Evolutionary conservation across 2,888 invertebrate species (phyloP).

Genomic region (Ceratothoa steindachneri): DNA sequence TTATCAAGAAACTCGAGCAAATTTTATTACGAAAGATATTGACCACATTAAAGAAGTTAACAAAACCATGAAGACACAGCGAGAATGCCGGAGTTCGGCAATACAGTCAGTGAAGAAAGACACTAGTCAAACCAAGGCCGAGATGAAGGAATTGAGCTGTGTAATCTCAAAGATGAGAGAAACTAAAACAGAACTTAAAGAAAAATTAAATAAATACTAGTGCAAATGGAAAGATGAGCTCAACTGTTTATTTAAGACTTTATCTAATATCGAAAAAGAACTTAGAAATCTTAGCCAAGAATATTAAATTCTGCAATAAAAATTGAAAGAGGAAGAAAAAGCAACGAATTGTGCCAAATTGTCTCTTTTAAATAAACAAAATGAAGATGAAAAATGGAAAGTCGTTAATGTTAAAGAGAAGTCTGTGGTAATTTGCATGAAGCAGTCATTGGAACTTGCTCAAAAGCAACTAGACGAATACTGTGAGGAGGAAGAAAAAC

Average conservation of each 20-base stretch:
- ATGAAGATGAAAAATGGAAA: constrained; percentile 10
- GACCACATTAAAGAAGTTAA: constrained; percentile 3
- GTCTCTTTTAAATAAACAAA: not conserved
- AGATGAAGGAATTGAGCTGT: not conserved
- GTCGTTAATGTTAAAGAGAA: constrained; percentile 4
- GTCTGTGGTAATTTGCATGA: constrained; percentile 3
- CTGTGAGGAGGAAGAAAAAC: not conserved
- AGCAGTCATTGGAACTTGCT: constrained; percentile 2
- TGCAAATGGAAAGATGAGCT: constrained; percentile 5
- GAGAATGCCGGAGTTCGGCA: not conserved
- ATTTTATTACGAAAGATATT: not conserved
- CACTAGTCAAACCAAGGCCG: not conserved
- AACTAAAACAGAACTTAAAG: not conserved
- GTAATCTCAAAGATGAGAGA: not conserved
- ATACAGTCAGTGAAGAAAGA: not conserved
- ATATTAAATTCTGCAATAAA: not conserved
- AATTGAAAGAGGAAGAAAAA: constrained; percentile 1
- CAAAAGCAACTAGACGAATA: not conserved
- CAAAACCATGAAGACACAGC: not conserved
- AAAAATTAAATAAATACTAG: constrained; percentile 1
- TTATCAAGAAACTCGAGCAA: not conserved
- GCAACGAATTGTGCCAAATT: not conserved
- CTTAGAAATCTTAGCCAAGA: not conserved
- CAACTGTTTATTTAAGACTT: not conserved
- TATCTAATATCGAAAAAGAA: not conserved